Conservation (phyloP, 2,797 vertebrate species). For the Sus cebifrons region DNA sequence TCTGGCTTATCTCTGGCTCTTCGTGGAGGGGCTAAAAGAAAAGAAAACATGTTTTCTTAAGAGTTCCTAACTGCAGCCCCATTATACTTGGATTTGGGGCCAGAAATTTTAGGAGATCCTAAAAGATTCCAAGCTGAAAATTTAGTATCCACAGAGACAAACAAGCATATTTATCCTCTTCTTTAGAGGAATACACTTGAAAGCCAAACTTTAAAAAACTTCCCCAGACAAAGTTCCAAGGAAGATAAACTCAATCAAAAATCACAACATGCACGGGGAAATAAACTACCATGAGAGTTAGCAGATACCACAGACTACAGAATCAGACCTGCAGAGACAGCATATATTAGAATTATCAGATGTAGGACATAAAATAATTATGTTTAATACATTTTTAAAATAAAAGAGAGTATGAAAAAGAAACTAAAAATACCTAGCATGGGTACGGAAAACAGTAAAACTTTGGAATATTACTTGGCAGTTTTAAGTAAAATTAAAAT, state of each 20-base stretch:
- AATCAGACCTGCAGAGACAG: not conserved
- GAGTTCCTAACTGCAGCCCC: not conserved
- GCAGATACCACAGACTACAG: not conserved
- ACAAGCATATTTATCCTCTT: not conserved
- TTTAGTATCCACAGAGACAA: slow-evolving; percentile 29
- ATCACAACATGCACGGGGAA: slow-evolving; percentile 28
- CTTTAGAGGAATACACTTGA: slow-evolving; percentile 36
- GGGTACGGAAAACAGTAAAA: not conserved
- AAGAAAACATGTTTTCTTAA: slow-evolving; percentile 3
- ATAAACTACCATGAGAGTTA: not conserved
- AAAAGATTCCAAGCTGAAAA: slow-evolving; percentile 56
- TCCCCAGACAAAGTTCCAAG: slow-evolving; percentile 36
- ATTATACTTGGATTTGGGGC: slow-evolving; percentile 20
- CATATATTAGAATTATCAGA: not conserved
- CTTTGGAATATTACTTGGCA: slow-evolving; percentile 18
- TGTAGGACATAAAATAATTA: slow-evolving; percentile 35
- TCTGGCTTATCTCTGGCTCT: slow-evolving; percentile 2
- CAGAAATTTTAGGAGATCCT: slow-evolving; percentile 56
- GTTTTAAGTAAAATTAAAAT: slow-evolving; percentile 67
- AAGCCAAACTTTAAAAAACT: slow-evolving; percentile 66
- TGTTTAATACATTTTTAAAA: not conserved
- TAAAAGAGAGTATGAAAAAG: not conserved
- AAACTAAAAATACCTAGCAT: not conserved
- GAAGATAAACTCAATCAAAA: slow-evolving; percentile 59
- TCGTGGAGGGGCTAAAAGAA: not conserved